These are phyloP conservation scores for Hetaerina titia DNA, from an alignment of 2,888 invertebrate genomes.

Conservation along the genomic window DNA sequence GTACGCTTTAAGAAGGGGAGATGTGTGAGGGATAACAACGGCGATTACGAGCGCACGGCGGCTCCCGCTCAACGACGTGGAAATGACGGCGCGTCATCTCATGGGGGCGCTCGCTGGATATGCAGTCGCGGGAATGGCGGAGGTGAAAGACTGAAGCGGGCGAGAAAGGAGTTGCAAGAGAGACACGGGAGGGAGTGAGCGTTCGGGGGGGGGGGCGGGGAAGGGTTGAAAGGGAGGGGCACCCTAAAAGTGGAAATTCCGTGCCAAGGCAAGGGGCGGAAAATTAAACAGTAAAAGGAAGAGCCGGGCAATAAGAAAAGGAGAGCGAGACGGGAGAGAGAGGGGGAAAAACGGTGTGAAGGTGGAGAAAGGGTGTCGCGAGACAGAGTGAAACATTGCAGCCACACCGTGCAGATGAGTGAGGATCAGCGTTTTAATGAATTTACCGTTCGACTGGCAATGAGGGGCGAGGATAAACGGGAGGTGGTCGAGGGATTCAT, in stretches of 20 bases:
- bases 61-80: constrained; percentile 13
- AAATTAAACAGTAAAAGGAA: constrained; percentile 36
- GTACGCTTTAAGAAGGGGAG: not conserved
- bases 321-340: not conserved
- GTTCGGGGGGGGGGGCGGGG: not conserved
- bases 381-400: constrained; percentile 11
- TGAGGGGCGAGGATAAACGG: not conserved
- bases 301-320: not conserved
- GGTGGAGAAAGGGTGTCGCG: not conserved
- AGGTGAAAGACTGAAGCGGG: too few relatives aligned
- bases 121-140: not conserved
- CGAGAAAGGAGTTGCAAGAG: constrained; percentile 19
- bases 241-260: not conserved
- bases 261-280: constrained; percentile 24
- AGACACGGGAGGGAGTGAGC: not conserved
- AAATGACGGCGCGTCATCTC: constrained; percentile 31
- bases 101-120: not conserved
- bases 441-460: not conserved
- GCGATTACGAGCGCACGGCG: not conserved
- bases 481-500: not conserved
- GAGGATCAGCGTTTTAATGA: not conserved
- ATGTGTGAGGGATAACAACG: not conserved
- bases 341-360: not conserved
- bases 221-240: not conserved
- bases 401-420: not conserved